Evolutionary conservation across 2,888 invertebrate genomes (phyloP).

Genomic region (Cataglyphis rosenhaueri): DNA sequence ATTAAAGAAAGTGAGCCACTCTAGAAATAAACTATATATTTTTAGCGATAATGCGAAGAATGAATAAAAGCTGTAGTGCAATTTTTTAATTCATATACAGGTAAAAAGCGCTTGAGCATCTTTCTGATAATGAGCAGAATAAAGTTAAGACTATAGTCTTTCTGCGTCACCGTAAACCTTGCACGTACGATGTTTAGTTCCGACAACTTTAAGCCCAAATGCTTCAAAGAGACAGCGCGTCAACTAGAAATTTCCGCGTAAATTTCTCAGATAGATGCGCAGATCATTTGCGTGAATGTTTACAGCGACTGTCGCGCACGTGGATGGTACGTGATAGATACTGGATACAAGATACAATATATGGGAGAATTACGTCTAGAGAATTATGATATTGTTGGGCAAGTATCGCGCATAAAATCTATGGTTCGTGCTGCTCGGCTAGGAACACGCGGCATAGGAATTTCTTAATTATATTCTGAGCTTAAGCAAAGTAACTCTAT

Average conservation of each 20-base stretch:
- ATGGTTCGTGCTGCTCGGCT: not conserved
- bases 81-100: slow-evolving; percentile 27
- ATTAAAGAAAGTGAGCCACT: not conserved
- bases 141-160: slow-evolving; percentile 26
- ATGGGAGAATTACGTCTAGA: slow-evolving; percentile 33
- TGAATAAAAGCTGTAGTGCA: not conserved
- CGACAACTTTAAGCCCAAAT: slow-evolving; percentile 25
- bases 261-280: slow-evolving; percentile 41
- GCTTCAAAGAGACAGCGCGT: slow-evolving; percentile 40
- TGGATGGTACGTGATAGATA: slow-evolving; percentile 34
- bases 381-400: slow-evolving; percentile 40
- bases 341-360: slow-evolving; percentile 24
- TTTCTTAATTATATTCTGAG: not conserved
- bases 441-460: not conserved
- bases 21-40: slow-evolving; percentile 11
- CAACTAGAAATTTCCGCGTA: slow-evolving; percentile 43
- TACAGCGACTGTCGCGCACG: slow-evolving; percentile 26
- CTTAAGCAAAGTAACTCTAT: slow-evolving; percentile 5
- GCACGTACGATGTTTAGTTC: slow-evolving; percentile 14
- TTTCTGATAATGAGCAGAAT: slow-evolving; percentile 1
- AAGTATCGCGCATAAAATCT: slow-evolving; percentile 32
- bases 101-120: slow-evolving; percentile 8
- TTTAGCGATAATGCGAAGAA: not conserved
- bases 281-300: not conserved
- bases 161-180: slow-evolving; percentile 7